Conservation (phyloP, 2,888 invertebrate genomes). For the Odontothrips loti region DNA sequence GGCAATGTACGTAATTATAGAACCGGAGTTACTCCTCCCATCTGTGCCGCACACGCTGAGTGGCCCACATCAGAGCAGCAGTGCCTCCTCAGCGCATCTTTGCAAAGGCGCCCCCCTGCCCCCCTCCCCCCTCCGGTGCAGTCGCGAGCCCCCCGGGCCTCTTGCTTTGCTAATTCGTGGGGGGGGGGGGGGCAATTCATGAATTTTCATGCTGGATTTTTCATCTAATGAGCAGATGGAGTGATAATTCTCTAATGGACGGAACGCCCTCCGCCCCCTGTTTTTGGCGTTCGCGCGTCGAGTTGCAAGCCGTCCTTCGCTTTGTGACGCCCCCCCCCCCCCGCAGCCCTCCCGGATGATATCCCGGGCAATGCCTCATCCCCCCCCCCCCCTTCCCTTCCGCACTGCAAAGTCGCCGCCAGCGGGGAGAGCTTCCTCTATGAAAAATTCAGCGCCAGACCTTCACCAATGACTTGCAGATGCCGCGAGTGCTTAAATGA, state of each 20-base stretch:
- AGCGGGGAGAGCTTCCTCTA: neutral
- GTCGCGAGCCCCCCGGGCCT: too few relatives aligned
- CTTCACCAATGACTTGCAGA: slow-evolving; percentile 12
- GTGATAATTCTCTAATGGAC: slow-evolving; percentile 18
- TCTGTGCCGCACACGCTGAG: too few relatives aligned
- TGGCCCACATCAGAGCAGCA: too few relatives aligned
- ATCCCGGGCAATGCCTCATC: neutral
- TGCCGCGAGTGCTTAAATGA: slow-evolving; percentile 12
- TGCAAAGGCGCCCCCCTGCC: too few relatives aligned
- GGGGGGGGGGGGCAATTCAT: neutral
- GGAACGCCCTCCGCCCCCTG: neutral
- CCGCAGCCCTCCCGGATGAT: too few relatives aligned
- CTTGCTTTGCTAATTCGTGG: too few relatives aligned
- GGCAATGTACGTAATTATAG: too few relatives aligned
- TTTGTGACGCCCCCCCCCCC: too few relatives aligned
- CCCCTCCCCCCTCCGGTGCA: too few relatives aligned
- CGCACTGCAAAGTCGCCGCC: neutral
- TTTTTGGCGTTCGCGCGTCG: neutral
- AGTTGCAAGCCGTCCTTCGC: too few relatives aligned
- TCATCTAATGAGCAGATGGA: neutral
- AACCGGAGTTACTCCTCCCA: too few relatives aligned
- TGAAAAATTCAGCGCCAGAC: slow-evolving; percentile 23
- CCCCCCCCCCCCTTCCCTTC: neutral
- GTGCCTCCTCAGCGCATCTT: too few relatives aligned
- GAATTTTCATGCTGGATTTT: neutral